A percentile compares a stretch with the other conserved stretches of the same genome.
Conservation (phyloP, 2,888 invertebrate genomes). For the Cremastinae sp. region DNA sequence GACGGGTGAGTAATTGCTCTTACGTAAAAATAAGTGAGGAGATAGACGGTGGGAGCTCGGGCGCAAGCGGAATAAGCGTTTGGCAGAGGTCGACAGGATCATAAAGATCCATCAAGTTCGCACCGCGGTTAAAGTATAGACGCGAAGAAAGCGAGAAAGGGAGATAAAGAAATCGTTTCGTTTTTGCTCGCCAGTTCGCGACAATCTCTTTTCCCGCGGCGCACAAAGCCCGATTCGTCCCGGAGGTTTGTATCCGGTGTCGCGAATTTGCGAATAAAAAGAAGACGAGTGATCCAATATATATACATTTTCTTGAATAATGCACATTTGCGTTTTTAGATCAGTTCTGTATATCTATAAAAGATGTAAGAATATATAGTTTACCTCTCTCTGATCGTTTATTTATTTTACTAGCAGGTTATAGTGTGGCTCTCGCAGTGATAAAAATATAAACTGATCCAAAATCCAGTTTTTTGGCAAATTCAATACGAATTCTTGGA, state of each 20-base stretch:
- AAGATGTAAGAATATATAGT: no score
- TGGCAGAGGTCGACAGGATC: slow-evolving; percentile 62
- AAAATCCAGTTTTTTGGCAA: no score
- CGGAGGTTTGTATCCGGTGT: not conserved
- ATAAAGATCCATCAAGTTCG: slow-evolving; percentile 66
- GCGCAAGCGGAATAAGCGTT: slow-evolving; percentile 49
- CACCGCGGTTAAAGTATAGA: slow-evolving; percentile 51
- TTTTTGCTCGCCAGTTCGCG: slow-evolving; percentile 35
- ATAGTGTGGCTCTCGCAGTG: no score
- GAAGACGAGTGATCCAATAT: slow-evolving; percentile 12
- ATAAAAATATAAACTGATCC: no score
- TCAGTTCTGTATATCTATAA: no score
- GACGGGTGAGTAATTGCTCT: slow-evolving; percentile 46
- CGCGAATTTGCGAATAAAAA: slow-evolving; percentile 40
- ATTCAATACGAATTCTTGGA: no score
- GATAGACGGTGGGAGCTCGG: slow-evolving; percentile 12
- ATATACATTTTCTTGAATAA: not conserved
- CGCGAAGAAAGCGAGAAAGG: slow-evolving; percentile 26
- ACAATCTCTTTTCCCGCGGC: slow-evolving; percentile 18
- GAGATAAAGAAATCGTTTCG: slow-evolving; percentile 25
- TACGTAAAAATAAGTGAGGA: slow-evolving; percentile 16
- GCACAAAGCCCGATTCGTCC: slow-evolving; percentile 20
- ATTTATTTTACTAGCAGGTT: no score
- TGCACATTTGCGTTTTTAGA: no score
- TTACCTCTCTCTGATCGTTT: no score